Evolutionary conservation across 2,797 vertebrate genomes (phyloP).

Genomic region (Triplophysa yarkandensis): DNA sequence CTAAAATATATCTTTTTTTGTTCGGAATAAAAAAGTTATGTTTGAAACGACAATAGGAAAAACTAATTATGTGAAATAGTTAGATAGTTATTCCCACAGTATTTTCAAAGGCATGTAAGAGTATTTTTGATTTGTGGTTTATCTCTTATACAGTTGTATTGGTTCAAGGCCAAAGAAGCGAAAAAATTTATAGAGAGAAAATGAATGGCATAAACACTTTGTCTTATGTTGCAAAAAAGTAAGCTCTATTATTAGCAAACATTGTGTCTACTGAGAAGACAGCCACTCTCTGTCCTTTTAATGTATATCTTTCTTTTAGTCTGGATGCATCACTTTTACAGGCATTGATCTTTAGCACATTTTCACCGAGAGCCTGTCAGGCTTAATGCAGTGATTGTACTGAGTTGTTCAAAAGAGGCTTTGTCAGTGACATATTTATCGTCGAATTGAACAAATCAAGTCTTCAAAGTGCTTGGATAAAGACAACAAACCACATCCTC

Average conservation of each 20-base stretch:
- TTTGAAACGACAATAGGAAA: no score
- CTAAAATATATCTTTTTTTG: no score
- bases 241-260: neutral
- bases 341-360: conserved; percentile 26
- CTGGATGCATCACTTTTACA: conserved; percentile 7
- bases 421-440: conserved; percentile 26
- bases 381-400: conserved; percentile 34
- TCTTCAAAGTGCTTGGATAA: conserved; percentile 12
- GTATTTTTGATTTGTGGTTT: no score
- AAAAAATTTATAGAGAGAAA: neutral
- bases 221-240: neutral
- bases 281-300: neutral
- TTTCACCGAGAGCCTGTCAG: conserved; percentile 23
- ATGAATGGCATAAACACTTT: neutral
- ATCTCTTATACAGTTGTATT: neutral
- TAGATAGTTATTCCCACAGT: no score
- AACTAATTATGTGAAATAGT: no score
- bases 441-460: conserved; percentile 26
- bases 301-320: conserved; percentile 2
- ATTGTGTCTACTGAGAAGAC: neutral
- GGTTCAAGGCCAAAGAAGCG: neutral
- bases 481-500: conserved; percentile 18
- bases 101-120: no score
- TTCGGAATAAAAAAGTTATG: no score
- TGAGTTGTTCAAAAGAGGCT: conserved; percentile 37